Base-by-base conservation (phyloP, 2,113 vertebrate genomes). In the Pachypanchax playfairii region DNA sequence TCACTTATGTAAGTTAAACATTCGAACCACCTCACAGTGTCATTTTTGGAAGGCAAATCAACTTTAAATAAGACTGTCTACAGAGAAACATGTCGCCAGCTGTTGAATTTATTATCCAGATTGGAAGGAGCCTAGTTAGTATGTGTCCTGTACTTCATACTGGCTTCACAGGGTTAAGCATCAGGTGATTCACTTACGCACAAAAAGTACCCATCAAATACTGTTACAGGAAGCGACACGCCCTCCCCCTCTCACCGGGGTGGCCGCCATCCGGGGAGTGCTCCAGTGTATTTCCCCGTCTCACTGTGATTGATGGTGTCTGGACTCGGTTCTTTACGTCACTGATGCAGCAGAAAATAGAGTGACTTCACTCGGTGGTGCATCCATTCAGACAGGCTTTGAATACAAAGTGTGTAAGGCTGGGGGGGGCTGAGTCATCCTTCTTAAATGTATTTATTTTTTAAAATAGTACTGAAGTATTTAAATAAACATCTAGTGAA, bases 221-320 rank as follows among this genome's bases (percentile, higher is more conserved):
- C 22, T 26, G 22, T 74, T 50, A 51, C 33, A 42, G 70, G 70
- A 75, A 65, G 50, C 41, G 58, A 36, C 61, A 56, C 59, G 35
- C 54, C 18, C 35, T 5, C 5, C 41, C 15, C 4, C 15, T 22
- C 18, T 18, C 35, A 6, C 29, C 12, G 51, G 59, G 39, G 17
- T 41, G 26, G 41, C 17, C 6, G 7, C 18, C 12, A 41, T 43
- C 49, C 67, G 68, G 44, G 66, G 58, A 77, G 74, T 67, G 63
- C 65, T 81, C 65, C 71, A 70, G 51, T 20, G 58, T 80, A 63
- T 70, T 63, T 72, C 76, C 70, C 75, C 55, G 62, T 72, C 74
- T 71, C 25, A 25, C 29, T 43, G 61, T 82, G 84, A 88, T 85
- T 77, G 66, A 87, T 86, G 38, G 70, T 66, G 85, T 87, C 82